Base-by-base conservation (phyloP, 2,797 vertebrate species). In the Botia kubotai region DNA sequence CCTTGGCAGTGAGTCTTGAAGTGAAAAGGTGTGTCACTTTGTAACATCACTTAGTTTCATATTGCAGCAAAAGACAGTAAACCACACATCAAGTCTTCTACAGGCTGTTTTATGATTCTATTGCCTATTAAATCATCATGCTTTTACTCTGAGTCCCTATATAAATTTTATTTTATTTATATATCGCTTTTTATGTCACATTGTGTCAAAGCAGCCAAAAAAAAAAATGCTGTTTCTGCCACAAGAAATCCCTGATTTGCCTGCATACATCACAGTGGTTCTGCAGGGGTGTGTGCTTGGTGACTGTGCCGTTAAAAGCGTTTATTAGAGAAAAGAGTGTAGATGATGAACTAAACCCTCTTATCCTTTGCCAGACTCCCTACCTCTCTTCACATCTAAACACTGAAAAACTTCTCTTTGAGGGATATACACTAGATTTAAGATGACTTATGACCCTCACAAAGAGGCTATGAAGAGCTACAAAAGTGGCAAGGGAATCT, bases 21-120 rank as follows among this genome's bases (percentile, higher is more conserved):
- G 94, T 97, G 53, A 95, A 98, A 90, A 95, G 97, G 96, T 99
- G 89, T 96, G 96, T 90, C 81, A 8, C 84, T 81, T 89, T 69
- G 5, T 67, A 60, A 57, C 19, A 72, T 82, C 63, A 62, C 55
- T 26, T 4, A 7, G 14, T 70, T 21, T 86, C 86, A 86, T 85
- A 80, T 62, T 26, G 33, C 33, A 3, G 3, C 58, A 62, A 89
- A 88, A 82, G 85, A 91, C n/a, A 36, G 36, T 55, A 11, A 36
- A 68, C 36, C 17, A 7, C 26, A 46, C 63, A 62, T 33, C 33
- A 77, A 68, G 13, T 58, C 14, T 33, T 43, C 1, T n/a, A 0
- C 33, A 33, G 14, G 0, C 17, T 67, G 60, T 66, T 60, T 66
- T 65, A 36, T 58, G 33, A 48, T 29, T 29, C 19, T 69, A 53